Conservation (phyloP, 2,888 invertebrate species). For the Nebria brevicollis region DNA sequence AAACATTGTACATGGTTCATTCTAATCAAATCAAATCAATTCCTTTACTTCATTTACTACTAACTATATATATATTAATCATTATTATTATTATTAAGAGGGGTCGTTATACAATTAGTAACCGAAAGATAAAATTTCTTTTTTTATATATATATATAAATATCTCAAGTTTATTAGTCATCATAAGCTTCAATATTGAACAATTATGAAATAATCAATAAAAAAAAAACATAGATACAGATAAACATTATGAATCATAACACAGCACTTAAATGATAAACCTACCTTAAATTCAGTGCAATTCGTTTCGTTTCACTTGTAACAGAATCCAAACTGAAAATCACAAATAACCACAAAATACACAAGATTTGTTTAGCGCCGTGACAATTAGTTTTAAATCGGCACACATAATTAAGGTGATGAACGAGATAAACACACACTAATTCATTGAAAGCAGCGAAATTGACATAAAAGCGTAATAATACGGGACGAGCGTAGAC, state of each 20-base stretch:
- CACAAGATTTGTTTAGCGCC: background rate
- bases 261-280: background rate
- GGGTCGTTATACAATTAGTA: background rate
- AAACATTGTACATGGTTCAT: background rate
- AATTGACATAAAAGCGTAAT: background rate
- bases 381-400: background rate
- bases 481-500: background rate
- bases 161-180: background rate
- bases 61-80: no score
- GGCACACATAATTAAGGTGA: background rate
- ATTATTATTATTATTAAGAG: no score
- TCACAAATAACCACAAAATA: background rate
- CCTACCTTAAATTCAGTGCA: background rate
- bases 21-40: background rate
- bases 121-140: background rate
- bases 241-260: background rate
- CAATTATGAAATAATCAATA: background rate
- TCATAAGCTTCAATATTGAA: background rate
- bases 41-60: no score
- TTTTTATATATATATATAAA: background rate
- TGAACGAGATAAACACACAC: background rate
- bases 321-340: background rate
- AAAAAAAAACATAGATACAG: background rate
- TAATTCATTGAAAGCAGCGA: background rate
- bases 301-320: no score